Evolutionary conservation across 2,113 vertebrate species (phyloP).

Genomic region (Pachypanchax playfairii): DNA sequence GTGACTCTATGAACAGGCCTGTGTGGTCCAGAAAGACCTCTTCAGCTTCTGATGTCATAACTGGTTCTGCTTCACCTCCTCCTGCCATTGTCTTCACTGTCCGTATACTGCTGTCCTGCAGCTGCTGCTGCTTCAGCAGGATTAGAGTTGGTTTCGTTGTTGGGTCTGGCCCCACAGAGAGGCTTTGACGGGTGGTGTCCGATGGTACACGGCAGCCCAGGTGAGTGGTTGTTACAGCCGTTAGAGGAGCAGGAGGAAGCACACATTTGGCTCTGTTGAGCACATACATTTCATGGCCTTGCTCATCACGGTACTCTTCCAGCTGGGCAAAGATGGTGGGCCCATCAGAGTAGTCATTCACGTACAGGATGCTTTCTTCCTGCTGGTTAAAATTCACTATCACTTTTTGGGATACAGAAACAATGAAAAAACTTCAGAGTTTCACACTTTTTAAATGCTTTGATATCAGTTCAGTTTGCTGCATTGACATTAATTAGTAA

Average conservation of each 20-base stretch:
- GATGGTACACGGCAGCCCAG: conserved; percentile 59
- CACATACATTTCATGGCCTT: conserved; percentile 91
- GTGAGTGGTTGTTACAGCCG: conserved; percentile 57
- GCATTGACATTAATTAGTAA: too few species aligned
- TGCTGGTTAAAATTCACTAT: conserved; percentile 32
- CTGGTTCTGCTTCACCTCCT: conserved; percentile 75
- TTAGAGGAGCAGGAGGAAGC: conserved; percentile 67
- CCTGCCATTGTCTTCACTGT: conserved; percentile 70
- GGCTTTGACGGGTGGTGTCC: conserved; percentile 61
- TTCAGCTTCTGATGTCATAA: conserved; percentile 75
- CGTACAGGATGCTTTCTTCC: conserved; percentile 88
- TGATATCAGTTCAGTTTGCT: too few species aligned
- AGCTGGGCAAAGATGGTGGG: conserved; percentile 91
- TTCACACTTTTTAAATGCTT: background rate
- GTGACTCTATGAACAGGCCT: conserved; percentile 83
- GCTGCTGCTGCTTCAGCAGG: conserved; percentile 55
- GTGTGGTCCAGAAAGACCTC: conserved; percentile 81
- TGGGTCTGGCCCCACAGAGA: conserved; percentile 45
- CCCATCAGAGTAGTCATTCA: conserved; percentile 90
- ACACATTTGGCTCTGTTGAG: conserved; percentile 87
- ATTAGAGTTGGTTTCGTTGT: conserved; percentile 49
- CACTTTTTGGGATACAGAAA: background rate
- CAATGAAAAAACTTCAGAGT: background rate
- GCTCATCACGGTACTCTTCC: conserved; percentile 88
- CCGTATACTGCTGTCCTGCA: conserved; percentile 62